These are phyloP conservation scores for Ceraclea dissimilis DNA, from an alignment of 2,888 invertebrate genomes.

Conservation along the genomic window DNA sequence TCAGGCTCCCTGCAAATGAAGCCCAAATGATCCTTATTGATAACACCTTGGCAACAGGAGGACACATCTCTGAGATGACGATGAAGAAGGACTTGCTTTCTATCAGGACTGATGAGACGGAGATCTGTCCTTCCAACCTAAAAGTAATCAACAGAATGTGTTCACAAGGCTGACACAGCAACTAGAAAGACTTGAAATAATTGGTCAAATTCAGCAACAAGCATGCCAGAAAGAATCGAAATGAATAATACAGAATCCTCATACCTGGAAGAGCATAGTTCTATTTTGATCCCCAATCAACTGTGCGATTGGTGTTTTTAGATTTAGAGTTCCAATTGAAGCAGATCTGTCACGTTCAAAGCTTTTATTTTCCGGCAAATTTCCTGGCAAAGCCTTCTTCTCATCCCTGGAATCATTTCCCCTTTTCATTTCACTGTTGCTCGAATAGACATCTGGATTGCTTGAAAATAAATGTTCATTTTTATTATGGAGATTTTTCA, in stretches of 20 bases:
- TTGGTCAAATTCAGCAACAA: too few relatives aligned
- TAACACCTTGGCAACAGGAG: constrained; percentile 78
- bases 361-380: constrained; percentile 39
- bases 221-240: too few relatives aligned
- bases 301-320: constrained; percentile 42
- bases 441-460: not conserved
- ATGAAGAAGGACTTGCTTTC: constrained; percentile 82
- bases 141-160: too few relatives aligned
- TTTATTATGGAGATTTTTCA: constrained; percentile 1
- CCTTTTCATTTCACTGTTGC: not conserved
- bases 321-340: constrained; percentile 51
- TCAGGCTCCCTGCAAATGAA: constrained; percentile 81
- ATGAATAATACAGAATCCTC: too few relatives aligned
- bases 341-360: constrained; percentile 52
- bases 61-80: constrained; percentile 84
- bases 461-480: not conserved
- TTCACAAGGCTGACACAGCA: too few relatives aligned
- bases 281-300: constrained; percentile 68
- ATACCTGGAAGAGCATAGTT: constrained; percentile 85
- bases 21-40: constrained; percentile 80
- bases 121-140: constrained; percentile 83
- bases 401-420: constrained; percentile 1
- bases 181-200: too few relatives aligned
- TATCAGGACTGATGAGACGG: constrained; percentile 85
- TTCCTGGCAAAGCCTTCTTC: constrained; percentile 8